These are phyloP conservation scores for Fistularia tabacaria DNA, from an alignment of 2,797 vertebrate genomes.

Conservation along the genomic window DNA sequence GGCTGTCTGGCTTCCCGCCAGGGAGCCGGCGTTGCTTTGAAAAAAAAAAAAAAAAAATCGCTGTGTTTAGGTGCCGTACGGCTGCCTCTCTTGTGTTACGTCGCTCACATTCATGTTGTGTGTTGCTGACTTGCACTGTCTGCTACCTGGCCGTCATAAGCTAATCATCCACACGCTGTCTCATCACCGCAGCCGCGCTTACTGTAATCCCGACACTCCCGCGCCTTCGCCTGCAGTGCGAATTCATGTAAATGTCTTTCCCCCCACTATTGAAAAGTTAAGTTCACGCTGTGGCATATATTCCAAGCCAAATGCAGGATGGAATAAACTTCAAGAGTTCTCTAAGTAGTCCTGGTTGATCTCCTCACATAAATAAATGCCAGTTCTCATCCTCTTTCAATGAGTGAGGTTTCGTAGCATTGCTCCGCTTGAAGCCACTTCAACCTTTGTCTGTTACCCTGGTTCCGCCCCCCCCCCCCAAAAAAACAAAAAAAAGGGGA, in stretches of 20 bases:
- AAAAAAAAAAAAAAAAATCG: constrained; percentile 17
- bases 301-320: constrained; percentile 14
- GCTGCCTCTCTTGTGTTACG: constrained; percentile 17
- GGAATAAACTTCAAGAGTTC: constrained; percentile 3
- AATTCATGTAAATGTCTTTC: constrained; percentile 25
- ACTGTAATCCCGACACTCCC: constrained; percentile 42
- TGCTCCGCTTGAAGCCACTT: too few species aligned
- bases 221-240: constrained; percentile 18
- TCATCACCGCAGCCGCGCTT: constrained; percentile 48
- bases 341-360: not conserved
- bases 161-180: constrained; percentile 50
- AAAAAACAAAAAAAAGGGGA: too few species aligned
- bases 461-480: too few species aligned
- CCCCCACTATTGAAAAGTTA: constrained; percentile 11
- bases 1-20: constrained; percentile 47
- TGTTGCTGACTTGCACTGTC: constrained; percentile 33
- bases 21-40: constrained; percentile 3
- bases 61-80: constrained; percentile 12
- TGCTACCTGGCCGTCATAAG: constrained; percentile 48
- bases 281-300: constrained; percentile 7
- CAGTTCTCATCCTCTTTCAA: not conserved
- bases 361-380: constrained; percentile 8
- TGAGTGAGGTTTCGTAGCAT: too few species aligned
- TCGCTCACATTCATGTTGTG: constrained; percentile 9
- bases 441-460: too few species aligned